phyloP scores from a whole-genome alignment of 2,888 invertebrate species.

The Eulithis prunata region DNA sequence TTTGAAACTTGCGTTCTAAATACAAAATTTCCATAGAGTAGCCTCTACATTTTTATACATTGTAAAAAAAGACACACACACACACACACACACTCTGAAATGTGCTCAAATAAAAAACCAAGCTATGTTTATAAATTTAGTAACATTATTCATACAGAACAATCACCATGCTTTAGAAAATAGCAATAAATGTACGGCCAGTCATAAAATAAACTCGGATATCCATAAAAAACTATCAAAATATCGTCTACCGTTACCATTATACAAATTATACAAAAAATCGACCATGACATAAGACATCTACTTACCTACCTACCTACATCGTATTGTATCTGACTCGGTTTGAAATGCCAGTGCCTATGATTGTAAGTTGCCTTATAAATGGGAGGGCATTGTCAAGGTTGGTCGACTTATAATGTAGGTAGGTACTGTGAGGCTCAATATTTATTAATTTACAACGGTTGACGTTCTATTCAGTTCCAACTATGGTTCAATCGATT shows the following conservation, averaged over 20 bases:
- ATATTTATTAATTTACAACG: no score
- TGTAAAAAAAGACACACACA: background rate
- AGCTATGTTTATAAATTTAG: background rate
- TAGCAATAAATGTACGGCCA: slow-evolving; percentile 2
- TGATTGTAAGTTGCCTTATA: slow-evolving; percentile 28
- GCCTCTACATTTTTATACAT: background rate
- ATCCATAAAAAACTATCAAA: slow-evolving; percentile 3
- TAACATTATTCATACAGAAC: slow-evolving; percentile 6
- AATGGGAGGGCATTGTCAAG: slow-evolving; percentile 40
- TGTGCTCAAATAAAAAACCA: slow-evolving; percentile 1
- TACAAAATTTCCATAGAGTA: background rate
- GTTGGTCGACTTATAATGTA: slow-evolving; percentile 21
- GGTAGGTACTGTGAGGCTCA: no score
- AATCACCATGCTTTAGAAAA: slow-evolving; percentile 11
- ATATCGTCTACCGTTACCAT: slow-evolving; percentile 13
- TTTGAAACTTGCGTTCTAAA: background rate
- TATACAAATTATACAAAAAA: slow-evolving; percentile 32
- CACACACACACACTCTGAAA: background rate
- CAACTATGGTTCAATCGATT: no score
- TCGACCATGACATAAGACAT: slow-evolving; percentile 38
- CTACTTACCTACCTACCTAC: slow-evolving; percentile 13
- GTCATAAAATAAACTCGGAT: slow-evolving; percentile 1
- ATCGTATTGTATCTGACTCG: slow-evolving; percentile 34
- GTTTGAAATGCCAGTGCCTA: slow-evolving; percentile 29
- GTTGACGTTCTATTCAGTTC: no score